These are phyloP conservation scores for Limenitis arthemis DNA, from an alignment of 2,888 invertebrate species.

Conservation along the genomic window DNA sequence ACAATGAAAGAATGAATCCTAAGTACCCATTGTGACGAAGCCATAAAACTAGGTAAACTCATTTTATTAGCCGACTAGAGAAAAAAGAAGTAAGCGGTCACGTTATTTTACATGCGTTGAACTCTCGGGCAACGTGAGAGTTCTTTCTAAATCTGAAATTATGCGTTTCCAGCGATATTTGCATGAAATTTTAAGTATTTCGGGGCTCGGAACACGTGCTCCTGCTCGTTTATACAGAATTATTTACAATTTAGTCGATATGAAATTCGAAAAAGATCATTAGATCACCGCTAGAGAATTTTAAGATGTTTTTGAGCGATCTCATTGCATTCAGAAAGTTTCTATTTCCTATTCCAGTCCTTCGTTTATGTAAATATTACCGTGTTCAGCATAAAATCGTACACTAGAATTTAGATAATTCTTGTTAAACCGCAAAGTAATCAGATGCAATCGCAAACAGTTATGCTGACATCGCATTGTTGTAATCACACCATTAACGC, in stretches of 20 bases:
- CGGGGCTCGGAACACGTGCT: slow-evolving; percentile 30
- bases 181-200: slow-evolving; percentile 34
- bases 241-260: slow-evolving; percentile 34
- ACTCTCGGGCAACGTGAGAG: slow-evolving; percentile 38
- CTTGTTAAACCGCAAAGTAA: slow-evolving; percentile 13
- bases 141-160: slow-evolving; percentile 43
- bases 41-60: slow-evolving; percentile 36
- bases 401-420: neutral
- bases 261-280: slow-evolving; percentile 42
- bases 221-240: slow-evolving; percentile 34
- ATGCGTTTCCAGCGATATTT: slow-evolving; percentile 36
- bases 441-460: slow-evolving; percentile 14
- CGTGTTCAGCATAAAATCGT: neutral
- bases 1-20: slow-evolving; percentile 54
- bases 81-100: slow-evolving; percentile 40
- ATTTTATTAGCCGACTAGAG: slow-evolving; percentile 39
- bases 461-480: slow-evolving; percentile 11
- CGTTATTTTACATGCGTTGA: slow-evolving; percentile 45
- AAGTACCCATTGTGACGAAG: slow-evolving; percentile 49
- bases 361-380: slow-evolving; percentile 21
- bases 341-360: slow-evolving; percentile 24
- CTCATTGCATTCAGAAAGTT: slow-evolving; percentile 28
- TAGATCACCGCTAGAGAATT: slow-evolving; percentile 31
- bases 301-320: slow-evolving; percentile 30
- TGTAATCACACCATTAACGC: slow-evolving; percentile 8